phyloP scores from a whole-genome alignment of 1,140 invertebrate genomes.

The Heliconius congener region DNA sequence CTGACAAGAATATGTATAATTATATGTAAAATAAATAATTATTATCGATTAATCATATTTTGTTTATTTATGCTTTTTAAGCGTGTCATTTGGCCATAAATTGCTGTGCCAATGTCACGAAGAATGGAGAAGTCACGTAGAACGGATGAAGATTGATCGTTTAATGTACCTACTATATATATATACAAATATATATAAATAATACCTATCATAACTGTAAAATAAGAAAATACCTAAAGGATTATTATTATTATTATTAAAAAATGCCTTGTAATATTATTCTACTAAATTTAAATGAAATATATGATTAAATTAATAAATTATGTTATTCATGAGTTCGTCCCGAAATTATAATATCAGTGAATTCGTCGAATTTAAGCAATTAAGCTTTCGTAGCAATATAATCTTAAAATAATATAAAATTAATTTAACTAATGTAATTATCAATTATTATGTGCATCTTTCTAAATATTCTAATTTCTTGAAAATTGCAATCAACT shows the following conservation, averaged over 20 bases:
- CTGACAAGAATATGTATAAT: neutral
- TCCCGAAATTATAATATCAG: neutral
- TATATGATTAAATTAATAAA: no score
- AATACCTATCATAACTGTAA: no score
- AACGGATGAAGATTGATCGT: neutral
- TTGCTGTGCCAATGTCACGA: neutral
- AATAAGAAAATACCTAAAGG: no score
- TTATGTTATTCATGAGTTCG: neutral
- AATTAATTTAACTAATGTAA: neutral
- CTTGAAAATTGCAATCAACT: neutral
- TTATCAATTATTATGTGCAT: neutral
- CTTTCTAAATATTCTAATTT: neutral
- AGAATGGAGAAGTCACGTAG: conserved; percentile 6
- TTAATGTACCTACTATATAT: neutral
- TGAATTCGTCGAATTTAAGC: neutral
- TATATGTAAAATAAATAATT: neutral
- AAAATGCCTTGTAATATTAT: neutral
- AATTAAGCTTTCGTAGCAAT: neutral
- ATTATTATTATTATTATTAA: no score
- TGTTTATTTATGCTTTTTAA: neutral
- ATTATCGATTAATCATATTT: neutral
- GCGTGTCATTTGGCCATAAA: neutral
- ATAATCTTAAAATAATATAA: neutral
- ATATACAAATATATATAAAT: no score
- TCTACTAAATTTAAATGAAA: neutral